Base-by-base conservation (phyloP, 2,113 vertebrate genomes). In the Oncorhynchus kisutch region DNA sequence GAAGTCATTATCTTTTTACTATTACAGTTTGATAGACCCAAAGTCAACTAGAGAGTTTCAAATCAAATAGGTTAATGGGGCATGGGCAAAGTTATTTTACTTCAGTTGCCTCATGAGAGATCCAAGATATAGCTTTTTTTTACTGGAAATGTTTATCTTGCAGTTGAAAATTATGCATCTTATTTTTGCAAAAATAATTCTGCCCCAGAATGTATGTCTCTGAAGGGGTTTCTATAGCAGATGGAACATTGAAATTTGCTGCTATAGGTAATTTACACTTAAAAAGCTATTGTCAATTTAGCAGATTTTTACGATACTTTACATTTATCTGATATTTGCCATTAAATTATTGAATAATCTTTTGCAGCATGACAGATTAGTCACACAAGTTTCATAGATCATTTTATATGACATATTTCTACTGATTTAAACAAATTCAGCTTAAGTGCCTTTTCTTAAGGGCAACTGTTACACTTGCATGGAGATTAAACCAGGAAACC, bases 361-460 rank as follows among this genome's bases (percentile, higher is more conserved):
- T 49, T 48, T 57, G n/a, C 67, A 59, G 8, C 34, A 45, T 69
- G 49, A 12, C 20, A 24, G 25, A 62, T 60, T 11, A 14, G 67
- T 62, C n/a, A 62, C 18, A 62, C 59, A 62, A 51, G 34, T 70
- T 70, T 70, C 27, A 70, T 49, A 70, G 68, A 48, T 68, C 2
- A 45, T 70, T 70, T 70, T 70, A 60, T 45, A 65, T 74, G 24
- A 45, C 24, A 25, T 48, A 16, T 73, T 75, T 75, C 12, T 24
- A 45, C 27, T 34, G 67, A 68, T 68, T 45, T 20, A 31, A 68
- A 34, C 39, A 39, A 34, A 67, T 76, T 34, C 54, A 45, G 66
- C 29, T 76, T 62, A 76, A 76, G 74, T 76, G 74, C 74, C 74
- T 76, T 76, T 62, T 70, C n/a, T 16, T 45, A 57, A 76, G 13